Base-by-base conservation (phyloP, 1,140 invertebrate genomes). In the Drosophila arizonae region DNA sequence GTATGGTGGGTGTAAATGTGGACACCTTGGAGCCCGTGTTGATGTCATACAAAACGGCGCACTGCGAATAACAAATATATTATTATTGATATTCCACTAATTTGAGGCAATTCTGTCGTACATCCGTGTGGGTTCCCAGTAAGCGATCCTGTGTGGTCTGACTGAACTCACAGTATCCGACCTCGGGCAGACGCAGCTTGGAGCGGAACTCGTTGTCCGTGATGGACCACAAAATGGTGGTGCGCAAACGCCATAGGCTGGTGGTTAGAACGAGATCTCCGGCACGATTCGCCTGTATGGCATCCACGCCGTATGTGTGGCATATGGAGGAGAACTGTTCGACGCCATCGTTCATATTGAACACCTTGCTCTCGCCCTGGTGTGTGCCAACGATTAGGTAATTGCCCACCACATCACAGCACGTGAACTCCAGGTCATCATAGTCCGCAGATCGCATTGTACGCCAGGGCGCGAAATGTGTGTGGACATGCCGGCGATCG, bases 141-240 rank as follows among this genome's bases (percentile, higher is more conserved):
- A 98, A 95, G 88, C 95, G 94, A 78, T 98, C 97, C 91, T 98
- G 96, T 0, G 93, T 92, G 51, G 95, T 90, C 92, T 99, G 98
- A 80, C 96, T 96, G 92, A 99, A 99, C 90, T 99, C 97, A 6
- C 97, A 95, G 90, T 97, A 96, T 77, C 97, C 95, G 74, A 98
- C 97, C 50, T 97, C 95, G 77, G 96, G 94, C 72, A 98, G 95
- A 28, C 94, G 91, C 73, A 95, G 93, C 72, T 94, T 95, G 77
- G 95, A 93, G 65, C 96, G 95, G 76, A 97, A 97, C 68, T 94
- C 94, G 68, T 93, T 90, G 66, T 91, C 93, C 60, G 92, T 94
- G 80, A 98, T 94, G 52, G 94, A 95, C 98, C 98, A 99, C 0
- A 99, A 92, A 13, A 95, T 95, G 3, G 97, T 98, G 43, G 96